Conservation (phyloP, 1,140 invertebrate species). For the Tigriopus japonicus region DNA sequence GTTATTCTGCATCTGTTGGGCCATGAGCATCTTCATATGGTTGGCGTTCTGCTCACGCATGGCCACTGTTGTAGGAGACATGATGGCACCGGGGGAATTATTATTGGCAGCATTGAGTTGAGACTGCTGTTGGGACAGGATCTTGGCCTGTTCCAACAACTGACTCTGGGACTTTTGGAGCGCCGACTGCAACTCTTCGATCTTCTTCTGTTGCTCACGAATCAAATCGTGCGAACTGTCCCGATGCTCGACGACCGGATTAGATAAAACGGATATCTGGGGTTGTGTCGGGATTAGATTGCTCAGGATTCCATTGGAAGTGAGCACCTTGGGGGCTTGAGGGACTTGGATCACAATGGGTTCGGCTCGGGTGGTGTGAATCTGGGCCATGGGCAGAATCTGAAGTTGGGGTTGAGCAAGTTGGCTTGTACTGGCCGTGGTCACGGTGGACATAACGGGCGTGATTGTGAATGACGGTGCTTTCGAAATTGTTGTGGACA, state of each 20-base stretch:
- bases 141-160: not conserved
- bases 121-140: not conserved
- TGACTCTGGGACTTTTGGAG: not conserved
- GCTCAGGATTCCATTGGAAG: not conserved
- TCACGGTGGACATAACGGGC: not conserved
- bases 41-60: not conserved
- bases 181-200: not conserved
- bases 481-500: too few relatives aligned
- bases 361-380: too few relatives aligned
- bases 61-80: not conserved
- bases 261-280: too few relatives aligned
- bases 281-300: not conserved
- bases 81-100: not conserved
- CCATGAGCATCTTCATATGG: not conserved
- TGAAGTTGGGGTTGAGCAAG: too few relatives aligned
- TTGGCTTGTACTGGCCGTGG: not conserved
- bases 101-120: not conserved
- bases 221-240: not conserved
- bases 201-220: not conserved
- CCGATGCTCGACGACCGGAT: too few relatives aligned
- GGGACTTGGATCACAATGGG: too few relatives aligned
- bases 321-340: too few relatives aligned
- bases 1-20: not conserved
- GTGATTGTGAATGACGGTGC: too few relatives aligned
- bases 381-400: too few relatives aligned